A percentile compares a stretch with the other conserved stretches of the same genome.
Conservation (phyloP, 2,888 invertebrate genomes). For the Sericinus montela region DNA sequence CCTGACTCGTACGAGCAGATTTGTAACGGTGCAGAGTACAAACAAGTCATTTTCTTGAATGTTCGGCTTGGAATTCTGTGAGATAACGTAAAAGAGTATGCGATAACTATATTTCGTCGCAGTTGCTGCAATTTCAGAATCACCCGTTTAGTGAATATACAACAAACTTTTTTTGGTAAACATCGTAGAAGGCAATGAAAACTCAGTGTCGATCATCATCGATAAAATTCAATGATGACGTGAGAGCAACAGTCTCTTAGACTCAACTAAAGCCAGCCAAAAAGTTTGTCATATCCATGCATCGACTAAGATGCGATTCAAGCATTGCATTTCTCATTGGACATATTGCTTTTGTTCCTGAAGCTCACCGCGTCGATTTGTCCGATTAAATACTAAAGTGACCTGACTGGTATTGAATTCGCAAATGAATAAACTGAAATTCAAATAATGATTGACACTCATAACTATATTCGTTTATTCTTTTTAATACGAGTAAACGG, state of each 20-base stretch:
- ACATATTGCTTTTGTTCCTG: neutral
- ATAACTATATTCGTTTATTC: neutral
- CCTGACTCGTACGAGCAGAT: slow-evolving; percentile 24
- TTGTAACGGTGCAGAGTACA: slow-evolving; percentile 26
- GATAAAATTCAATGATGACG: too few species aligned
- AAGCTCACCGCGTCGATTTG: neutral
- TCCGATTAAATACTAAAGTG: slow-evolving; percentile 4
- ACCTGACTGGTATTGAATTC: slow-evolving; percentile 9
- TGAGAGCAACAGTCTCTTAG: too few species aligned
- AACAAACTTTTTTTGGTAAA: too few species aligned
- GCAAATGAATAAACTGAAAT: neutral
- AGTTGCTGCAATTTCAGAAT: too few species aligned
- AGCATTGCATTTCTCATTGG: neutral
- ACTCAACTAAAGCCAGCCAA: too few species aligned
- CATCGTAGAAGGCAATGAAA: too few species aligned
- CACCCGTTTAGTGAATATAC: too few species aligned
- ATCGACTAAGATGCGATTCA: neutral
- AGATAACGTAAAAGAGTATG: slow-evolving; percentile 2
- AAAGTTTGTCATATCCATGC: too few species aligned
- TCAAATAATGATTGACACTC: slow-evolving; percentile 1
- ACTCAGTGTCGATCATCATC: too few species aligned
- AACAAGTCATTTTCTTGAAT: slow-evolving; percentile 8
- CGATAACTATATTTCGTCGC: too few species aligned
- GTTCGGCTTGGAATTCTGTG: slow-evolving; percentile 8
- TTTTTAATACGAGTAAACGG: neutral